phyloP scores from a whole-genome alignment of 2,113 vertebrate species.

The Neomonachus schauinslandi region DNA sequence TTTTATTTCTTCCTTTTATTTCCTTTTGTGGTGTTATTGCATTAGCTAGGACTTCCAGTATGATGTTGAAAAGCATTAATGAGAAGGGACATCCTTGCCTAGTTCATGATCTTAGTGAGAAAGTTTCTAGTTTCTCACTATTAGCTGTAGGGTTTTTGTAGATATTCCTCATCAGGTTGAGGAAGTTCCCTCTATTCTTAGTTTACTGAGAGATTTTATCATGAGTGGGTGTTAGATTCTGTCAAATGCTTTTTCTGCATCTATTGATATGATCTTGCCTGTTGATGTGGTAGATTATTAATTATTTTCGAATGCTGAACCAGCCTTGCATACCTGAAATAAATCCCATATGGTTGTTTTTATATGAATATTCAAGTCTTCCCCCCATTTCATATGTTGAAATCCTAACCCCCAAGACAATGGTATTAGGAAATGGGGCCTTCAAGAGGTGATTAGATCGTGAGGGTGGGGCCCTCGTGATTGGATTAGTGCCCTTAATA shows the following conservation, averaged over 20 bases:
- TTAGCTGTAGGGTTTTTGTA: not conserved
- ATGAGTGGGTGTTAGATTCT: not conserved
- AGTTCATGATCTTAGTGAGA: not conserved
- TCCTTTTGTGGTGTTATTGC: not conserved
- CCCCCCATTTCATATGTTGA: not conserved
- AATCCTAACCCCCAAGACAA: not conserved
- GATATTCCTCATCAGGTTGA: not conserved
- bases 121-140: not conserved
- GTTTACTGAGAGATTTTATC: not conserved
- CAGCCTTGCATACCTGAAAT: not conserved
- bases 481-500: not conserved
- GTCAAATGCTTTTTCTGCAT: not conserved
- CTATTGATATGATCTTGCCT: not conserved
- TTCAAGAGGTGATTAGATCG: not conserved
- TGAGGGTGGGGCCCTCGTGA: not conserved
- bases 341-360: not conserved
- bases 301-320: not conserved
- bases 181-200: not conserved
- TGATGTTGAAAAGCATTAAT: not conserved
- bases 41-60: not conserved
- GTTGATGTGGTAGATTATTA: not conserved
- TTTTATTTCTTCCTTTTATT: conserved; percentile 40
- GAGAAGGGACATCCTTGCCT: not conserved
- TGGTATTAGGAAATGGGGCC: not conserved
- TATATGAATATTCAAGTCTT: not conserved